A percentile compares a stretch with the other conserved stretches of the same genome.
These are phyloP conservation scores for Drosophila aldrichi DNA, from an alignment of 2,888 invertebrate genomes.

Conservation along the genomic window DNA sequence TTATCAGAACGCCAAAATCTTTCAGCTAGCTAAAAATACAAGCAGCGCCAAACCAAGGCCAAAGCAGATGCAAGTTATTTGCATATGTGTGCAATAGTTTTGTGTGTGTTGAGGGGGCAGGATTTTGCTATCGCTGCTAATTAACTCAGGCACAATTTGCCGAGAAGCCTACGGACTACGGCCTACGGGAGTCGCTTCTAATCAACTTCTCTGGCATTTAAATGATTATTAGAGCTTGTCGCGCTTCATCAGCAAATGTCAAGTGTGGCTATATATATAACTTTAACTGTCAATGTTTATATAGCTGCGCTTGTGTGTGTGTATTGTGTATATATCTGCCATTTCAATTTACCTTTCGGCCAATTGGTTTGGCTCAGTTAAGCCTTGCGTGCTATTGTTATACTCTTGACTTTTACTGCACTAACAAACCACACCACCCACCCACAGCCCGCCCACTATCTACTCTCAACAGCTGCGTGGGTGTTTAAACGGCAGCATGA, in stretches of 20 bases:
- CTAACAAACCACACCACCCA: not conserved
- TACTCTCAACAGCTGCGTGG: slow-evolving; percentile 18
- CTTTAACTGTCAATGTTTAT: not conserved
- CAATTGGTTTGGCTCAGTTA: slow-evolving; percentile 39
- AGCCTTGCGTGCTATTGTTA: slow-evolving; percentile 52
- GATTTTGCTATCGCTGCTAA: slow-evolving; percentile 29
- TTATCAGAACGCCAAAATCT: slow-evolving; percentile 65
- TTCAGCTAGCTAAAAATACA: slow-evolving; percentile 43
- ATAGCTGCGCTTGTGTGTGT: not conserved
- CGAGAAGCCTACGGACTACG: not conserved
- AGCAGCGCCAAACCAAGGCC: slow-evolving; percentile 27
- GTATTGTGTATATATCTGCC: slow-evolving; percentile 1
- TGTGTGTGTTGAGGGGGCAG: not conserved
- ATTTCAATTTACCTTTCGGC: slow-evolving; percentile 43
- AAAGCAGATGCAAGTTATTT: slow-evolving; percentile 51
- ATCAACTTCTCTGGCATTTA: not conserved
- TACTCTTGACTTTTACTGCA: slow-evolving; percentile 58
- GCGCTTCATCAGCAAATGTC: slow-evolving; percentile 40
- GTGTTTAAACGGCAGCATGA: slow-evolving; percentile 19
- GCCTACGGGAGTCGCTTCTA: not conserved
- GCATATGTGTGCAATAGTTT: slow-evolving; percentile 42
- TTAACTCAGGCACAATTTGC: slow-evolving; percentile 30
- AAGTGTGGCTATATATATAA: not conserved
- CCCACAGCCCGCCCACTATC: not conserved
- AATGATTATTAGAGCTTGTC: slow-evolving; percentile 33